Evolutionary conservation across 2,113 vertebrate species (phyloP).

Genomic region (Pelmatolapia mariae): DNA sequence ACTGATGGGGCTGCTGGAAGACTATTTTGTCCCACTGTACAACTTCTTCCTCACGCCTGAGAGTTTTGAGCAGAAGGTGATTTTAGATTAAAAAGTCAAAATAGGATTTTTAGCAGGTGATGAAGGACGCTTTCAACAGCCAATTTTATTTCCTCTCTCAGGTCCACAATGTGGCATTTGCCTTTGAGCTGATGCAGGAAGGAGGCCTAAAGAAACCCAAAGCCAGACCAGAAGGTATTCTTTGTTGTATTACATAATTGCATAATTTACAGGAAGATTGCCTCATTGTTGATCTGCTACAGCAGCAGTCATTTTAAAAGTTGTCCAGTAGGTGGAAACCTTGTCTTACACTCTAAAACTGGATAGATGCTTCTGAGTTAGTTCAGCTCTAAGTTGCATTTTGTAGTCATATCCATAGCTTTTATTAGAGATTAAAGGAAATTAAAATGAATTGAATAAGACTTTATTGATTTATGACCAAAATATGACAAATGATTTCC

Average conservation of each 20-base stretch:
- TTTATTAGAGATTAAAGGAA: neutral
- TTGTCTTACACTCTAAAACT: neutral
- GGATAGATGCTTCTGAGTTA: neutral
- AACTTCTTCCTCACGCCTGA: constrained; percentile 95
- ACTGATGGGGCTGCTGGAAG: constrained; percentile 91
- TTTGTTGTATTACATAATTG: neutral
- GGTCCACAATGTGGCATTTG: constrained; percentile 94
- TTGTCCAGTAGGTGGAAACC: constrained; percentile 57
- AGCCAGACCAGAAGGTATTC: constrained; percentile 91
- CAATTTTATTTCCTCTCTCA: constrained; percentile 61
- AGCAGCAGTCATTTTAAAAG: neutral
- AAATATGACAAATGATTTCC: neutral
- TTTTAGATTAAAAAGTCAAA: neutral
- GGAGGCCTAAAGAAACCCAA: constrained; percentile 93
- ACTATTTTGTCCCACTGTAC: constrained; percentile 93
- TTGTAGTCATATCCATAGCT: neutral
- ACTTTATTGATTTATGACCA: neutral
- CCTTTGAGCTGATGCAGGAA: constrained; percentile 97
- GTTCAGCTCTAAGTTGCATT: neutral
- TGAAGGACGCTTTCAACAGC: neutral
- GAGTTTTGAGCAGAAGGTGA: constrained; percentile 93
- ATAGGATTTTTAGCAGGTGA: neutral
- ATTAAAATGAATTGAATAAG: neutral
- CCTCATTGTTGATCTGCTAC: neutral
- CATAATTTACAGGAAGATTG: neutral